phyloP scores from a whole-genome alignment of 2,888 invertebrate genomes.

The Chirona hameri region DNA sequence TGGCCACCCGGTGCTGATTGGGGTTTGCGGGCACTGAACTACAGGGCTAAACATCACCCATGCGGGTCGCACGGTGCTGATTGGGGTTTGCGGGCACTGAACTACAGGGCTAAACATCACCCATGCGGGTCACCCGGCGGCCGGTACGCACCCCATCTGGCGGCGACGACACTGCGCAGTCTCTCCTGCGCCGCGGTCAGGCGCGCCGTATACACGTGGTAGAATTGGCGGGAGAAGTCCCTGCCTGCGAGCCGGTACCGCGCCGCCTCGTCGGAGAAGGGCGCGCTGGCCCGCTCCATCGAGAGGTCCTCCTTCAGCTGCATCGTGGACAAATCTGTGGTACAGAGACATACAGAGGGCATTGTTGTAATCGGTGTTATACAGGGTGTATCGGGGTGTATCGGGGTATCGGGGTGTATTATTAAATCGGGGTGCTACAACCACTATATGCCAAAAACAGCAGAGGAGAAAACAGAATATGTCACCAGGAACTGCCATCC shows the following conservation, averaged over 20 bases:
- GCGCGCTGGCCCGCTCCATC: not conserved
- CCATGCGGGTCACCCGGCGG: not conserved
- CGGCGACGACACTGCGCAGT: constrained; percentile 70
- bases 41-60: not conserved
- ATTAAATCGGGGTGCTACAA: too few species aligned
- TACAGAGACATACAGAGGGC: too few species aligned
- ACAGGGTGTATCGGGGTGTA: too few species aligned
- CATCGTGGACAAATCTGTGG: too few species aligned
- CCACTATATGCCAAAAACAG: too few species aligned
- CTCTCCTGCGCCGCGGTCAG: constrained; percentile 72
- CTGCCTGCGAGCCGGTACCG: not conserved
- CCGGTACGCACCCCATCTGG: constrained; percentile 57
- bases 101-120: not conserved
- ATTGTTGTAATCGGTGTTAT: too few species aligned
- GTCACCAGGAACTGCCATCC: too few species aligned
- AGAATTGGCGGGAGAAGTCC: constrained; percentile 50
- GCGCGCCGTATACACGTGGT: constrained; percentile 71
- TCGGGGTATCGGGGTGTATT: too few species aligned
- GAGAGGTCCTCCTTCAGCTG: too few species aligned
- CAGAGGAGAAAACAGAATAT: too few species aligned
- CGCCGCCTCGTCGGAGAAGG: not conserved
- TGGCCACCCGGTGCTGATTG: not conserved
- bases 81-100: not conserved
- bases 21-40: not conserved
- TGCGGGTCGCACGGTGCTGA: not conserved